These are phyloP conservation scores for Aramus guarauna DNA, from an alignment of 2,113 vertebrate genomes.

Conservation along the genomic window DNA sequence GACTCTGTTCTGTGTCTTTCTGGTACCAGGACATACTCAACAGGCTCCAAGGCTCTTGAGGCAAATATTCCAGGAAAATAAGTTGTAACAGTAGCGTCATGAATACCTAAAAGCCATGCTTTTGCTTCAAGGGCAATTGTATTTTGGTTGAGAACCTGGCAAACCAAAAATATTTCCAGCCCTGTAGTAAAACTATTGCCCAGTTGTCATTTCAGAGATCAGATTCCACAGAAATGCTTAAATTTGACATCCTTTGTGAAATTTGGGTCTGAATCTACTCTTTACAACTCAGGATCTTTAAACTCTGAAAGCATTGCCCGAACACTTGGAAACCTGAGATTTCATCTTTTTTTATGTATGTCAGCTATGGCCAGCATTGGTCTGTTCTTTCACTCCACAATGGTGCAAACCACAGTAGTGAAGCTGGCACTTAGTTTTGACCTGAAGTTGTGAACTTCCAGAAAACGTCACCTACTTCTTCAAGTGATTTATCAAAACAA, in stretches of 20 bases:
- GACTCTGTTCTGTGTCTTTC: background rate
- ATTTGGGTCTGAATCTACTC: background rate
- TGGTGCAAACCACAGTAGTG: background rate
- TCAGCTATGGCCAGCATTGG: background rate
- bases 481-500: constrained; percentile 47
- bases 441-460: background rate
- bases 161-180: background rate
- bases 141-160: background rate
- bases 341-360: background rate
- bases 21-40: background rate
- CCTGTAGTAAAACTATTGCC: background rate
- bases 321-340: background rate
- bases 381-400: background rate
- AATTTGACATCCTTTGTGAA: background rate
- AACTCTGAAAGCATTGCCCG: background rate
- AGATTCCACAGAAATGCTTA: background rate
- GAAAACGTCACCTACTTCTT: constrained; percentile 27
- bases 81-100: background rate
- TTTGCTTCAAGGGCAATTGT: background rate
- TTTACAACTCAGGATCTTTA: background rate
- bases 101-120: background rate
- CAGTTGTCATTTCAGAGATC: background rate
- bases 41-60: background rate
- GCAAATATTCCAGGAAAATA: background rate
- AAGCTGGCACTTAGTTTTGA: background rate